A percentile compares a stretch with the other conserved stretches of the same genome.
Conservation (phyloP, 2,113 vertebrate genomes). For the Sarotherodon lohbergeri region DNA sequence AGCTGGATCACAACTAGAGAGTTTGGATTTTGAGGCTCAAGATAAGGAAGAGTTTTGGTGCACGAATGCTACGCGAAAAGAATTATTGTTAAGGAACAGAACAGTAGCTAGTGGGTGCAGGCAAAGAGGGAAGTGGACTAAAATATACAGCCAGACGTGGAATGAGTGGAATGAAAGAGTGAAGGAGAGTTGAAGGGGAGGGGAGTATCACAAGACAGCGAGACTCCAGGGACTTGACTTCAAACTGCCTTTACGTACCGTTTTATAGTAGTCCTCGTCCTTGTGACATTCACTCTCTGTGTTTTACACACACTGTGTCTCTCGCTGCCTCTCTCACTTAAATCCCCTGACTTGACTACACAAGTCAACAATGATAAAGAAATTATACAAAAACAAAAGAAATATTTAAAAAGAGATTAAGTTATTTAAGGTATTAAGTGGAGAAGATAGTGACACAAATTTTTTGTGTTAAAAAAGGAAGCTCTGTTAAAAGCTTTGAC, state of each 20-base stretch:
- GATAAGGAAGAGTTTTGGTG: background rate
- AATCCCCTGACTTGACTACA: background rate
- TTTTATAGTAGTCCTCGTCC: constrained; percentile 16
- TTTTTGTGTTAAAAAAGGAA: background rate
- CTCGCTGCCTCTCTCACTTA: background rate
- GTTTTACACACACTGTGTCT: background rate
- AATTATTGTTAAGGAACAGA: background rate
- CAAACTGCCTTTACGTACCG: constrained; percentile 19
- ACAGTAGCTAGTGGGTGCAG: background rate
- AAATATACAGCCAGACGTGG: background rate
- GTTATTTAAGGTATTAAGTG: background rate
- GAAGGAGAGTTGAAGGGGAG: background rate
- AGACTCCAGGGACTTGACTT: background rate
- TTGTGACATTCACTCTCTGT: background rate
- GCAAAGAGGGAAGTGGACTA: background rate
- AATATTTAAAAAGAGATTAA: background rate
- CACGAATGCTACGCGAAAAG: background rate
- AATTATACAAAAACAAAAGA: background rate
- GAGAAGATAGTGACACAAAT: background rate
- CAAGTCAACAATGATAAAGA: background rate
- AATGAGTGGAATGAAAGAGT: background rate
- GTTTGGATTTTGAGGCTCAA: background rate
- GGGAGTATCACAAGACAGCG: background rate
- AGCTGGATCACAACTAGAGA: background rate
- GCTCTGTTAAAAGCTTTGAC: background rate